Conservation (phyloP, 1,140 invertebrate species). For the Penaeus japonicus region DNA sequence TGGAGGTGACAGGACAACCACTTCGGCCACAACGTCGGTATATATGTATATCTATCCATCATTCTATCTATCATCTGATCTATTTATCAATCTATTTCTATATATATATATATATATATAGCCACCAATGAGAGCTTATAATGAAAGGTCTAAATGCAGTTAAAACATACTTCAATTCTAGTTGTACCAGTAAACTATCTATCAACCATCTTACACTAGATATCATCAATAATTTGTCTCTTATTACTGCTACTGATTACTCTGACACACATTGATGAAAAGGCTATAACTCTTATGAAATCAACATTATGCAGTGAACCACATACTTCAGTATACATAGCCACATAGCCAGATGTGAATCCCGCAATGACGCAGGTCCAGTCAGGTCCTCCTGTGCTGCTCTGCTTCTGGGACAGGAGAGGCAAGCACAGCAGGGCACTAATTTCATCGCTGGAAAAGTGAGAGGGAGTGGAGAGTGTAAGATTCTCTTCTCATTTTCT, state of each 20-base stretch:
- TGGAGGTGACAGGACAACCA: too few relatives aligned
- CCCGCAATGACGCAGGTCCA: conserved; percentile 93
- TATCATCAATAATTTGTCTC: too few relatives aligned
- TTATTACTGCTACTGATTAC: conserved; percentile 4
- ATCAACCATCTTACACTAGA: too few relatives aligned
- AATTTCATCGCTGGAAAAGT: conserved; percentile 54
- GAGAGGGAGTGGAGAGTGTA: neutral
- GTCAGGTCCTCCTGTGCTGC: conserved; percentile 76
- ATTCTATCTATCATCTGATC: too few relatives aligned
- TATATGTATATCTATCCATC: too few relatives aligned
- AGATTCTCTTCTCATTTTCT: neutral
- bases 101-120: neutral
- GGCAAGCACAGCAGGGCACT: conserved; percentile 69
- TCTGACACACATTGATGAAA: conserved; percentile 25
- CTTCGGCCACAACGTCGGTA: too few relatives aligned
- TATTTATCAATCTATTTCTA: too few relatives aligned
- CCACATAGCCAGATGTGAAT: conserved; percentile 82
- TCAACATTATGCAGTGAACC: neutral
- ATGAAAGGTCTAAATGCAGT: neutral
- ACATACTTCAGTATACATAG: conserved; percentile 84
- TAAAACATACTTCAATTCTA: neutral
- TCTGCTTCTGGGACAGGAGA: conserved; percentile 73
- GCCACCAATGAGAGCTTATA: neutral
- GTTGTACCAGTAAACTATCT: neutral
- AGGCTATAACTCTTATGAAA: neutral